These are phyloP conservation scores for Argentina silus DNA, from an alignment of 2,797 vertebrate species.

Conservation along the genomic window DNA sequence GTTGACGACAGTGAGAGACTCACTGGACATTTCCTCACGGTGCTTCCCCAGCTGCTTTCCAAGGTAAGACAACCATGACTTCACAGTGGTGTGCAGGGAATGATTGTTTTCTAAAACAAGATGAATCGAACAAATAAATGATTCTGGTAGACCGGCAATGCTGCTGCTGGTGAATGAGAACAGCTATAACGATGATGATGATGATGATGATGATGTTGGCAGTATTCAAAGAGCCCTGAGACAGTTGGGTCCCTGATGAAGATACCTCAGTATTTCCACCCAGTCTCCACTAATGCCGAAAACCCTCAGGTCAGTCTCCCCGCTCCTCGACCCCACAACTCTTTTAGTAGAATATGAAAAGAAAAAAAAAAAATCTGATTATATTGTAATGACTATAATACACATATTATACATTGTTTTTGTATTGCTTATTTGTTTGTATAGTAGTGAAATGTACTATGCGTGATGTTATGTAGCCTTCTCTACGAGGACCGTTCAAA, in stretches of 20 bases:
- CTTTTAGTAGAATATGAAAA: too few species aligned
- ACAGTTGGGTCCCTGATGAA: slow-evolving; percentile 83
- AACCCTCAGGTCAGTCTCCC: slow-evolving; percentile 75
- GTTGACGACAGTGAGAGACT: slow-evolving; percentile 84
- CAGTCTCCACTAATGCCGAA: slow-evolving; percentile 68
- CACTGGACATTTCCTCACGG: slow-evolving; percentile 84
- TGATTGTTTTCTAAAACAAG: not conserved
- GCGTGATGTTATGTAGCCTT: too few species aligned
- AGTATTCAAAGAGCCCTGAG: slow-evolving; percentile 84
- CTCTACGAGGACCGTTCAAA: too few species aligned
- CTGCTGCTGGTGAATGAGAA: not conserved
- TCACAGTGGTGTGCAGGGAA: not conserved
- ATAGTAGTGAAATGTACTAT: too few species aligned
- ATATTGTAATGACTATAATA: too few species aligned
- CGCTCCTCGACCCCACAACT: too few species aligned
- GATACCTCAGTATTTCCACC: slow-evolving; percentile 87
- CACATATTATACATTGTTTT: too few species aligned
- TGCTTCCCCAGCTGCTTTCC: slow-evolving; percentile 85
- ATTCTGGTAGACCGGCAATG: too few species aligned
- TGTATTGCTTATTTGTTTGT: too few species aligned
- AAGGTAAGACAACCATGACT: slow-evolving; percentile 76
- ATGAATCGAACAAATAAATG: not conserved
- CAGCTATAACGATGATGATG: not conserved
- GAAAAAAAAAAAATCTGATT: too few species aligned
- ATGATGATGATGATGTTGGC: slow-evolving; percentile 37